Evolutionary conservation across 2,797 vertebrate species (phyloP).

Genomic region (Cacajao melanocephalus): DNA sequence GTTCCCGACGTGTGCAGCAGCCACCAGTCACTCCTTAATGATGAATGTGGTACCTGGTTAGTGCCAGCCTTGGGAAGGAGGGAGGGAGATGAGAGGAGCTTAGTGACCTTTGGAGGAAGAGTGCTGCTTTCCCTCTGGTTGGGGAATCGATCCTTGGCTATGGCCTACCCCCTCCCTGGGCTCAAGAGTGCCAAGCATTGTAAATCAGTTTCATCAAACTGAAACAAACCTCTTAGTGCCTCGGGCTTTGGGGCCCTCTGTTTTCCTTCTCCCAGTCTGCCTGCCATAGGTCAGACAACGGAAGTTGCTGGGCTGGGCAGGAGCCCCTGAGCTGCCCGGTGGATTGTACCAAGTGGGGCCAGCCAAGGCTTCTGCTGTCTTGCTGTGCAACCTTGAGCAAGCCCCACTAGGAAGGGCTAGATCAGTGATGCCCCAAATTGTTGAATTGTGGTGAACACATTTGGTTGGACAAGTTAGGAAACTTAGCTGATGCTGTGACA

Average conservation of each 20-base stretch:
- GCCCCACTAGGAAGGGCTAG: background rate
- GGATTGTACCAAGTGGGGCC: background rate
- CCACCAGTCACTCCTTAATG: background rate
- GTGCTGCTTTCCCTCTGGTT: background rate
- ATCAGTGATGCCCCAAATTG: background rate
- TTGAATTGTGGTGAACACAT: background rate
- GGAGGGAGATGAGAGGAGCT: no score
- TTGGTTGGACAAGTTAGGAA: background rate
- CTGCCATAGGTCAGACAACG: background rate
- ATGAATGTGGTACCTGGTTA: background rate
- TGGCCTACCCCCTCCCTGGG: background rate
- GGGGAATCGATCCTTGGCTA: background rate
- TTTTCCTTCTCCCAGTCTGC: background rate
- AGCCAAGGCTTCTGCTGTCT: background rate
- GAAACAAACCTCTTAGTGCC: background rate
- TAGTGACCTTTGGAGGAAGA: background rate
- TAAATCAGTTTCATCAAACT: constrained; percentile 15
- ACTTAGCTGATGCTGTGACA: background rate
- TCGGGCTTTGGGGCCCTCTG: background rate
- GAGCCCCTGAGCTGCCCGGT: background rate
- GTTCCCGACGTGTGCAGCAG: background rate
- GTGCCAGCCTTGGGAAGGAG: background rate
- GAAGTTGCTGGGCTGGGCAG: background rate
- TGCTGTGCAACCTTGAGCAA: background rate
- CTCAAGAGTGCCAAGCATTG: constrained; percentile 5